Evolutionary conservation across 2,797 vertebrate genomes (phyloP).

Genomic region (Malurus splendens): DNA sequence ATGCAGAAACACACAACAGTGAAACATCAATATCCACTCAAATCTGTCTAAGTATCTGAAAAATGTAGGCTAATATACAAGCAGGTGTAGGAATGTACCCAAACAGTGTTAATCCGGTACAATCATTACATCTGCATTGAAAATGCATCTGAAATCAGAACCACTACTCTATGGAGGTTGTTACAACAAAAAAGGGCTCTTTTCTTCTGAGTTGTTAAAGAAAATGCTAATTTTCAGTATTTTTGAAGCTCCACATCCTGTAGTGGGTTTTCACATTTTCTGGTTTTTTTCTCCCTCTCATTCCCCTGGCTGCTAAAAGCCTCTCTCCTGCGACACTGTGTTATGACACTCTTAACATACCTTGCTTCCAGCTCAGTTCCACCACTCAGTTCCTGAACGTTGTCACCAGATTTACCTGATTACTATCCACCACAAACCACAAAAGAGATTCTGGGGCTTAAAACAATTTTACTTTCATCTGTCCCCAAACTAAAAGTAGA

Average conservation of each 20-base stretch:
- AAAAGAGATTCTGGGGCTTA: background rate
- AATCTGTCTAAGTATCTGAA: background rate
- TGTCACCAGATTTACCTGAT: background rate
- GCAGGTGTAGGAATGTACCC: background rate
- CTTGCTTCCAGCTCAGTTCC: background rate
- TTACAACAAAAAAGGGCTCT: background rate
- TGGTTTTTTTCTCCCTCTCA: background rate
- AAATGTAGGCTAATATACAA: background rate
- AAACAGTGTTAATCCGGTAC: background rate
- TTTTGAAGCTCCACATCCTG: background rate
- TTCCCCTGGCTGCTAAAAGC: background rate
- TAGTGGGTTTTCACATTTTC: background rate
- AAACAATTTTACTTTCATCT: background rate
- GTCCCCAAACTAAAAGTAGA: background rate
- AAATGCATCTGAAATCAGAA: background rate
- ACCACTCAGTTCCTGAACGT: background rate
- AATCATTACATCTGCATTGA: background rate
- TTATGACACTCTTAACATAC: background rate
- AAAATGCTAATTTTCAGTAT: background rate
- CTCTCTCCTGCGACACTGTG: fast-evolving
- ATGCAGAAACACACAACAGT: background rate
- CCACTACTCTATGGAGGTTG: background rate
- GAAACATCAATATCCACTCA: background rate
- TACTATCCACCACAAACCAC: background rate
- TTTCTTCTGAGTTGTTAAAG: background rate